Evolutionary conservation across 2,797 vertebrate genomes (phyloP).

Genomic region (Carcharodon carcharias): DNA sequence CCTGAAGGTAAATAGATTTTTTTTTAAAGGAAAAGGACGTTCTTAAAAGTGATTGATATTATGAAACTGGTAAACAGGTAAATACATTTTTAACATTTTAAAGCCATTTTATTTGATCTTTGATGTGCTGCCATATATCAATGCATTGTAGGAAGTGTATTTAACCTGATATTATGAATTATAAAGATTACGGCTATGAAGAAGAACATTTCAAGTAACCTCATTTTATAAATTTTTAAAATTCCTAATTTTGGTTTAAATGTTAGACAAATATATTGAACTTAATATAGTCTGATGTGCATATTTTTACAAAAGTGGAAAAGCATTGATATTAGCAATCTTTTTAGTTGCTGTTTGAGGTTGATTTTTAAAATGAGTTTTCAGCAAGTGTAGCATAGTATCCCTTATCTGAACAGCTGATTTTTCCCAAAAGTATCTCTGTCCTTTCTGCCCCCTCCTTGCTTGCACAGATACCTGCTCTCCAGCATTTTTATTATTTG

Average conservation of each 20-base stretch:
- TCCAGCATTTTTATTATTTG: conserved; percentile 5
- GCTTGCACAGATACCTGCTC: background rate
- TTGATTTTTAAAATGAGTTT: background rate
- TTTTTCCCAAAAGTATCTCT: background rate
- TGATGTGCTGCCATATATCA: background rate
- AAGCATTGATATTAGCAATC: background rate
- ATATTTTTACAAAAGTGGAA: background rate
- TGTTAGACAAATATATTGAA: background rate
- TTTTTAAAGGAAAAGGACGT: background rate
- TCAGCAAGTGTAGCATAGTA: background rate
- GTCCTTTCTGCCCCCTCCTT: background rate
- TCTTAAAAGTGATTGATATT: background rate
- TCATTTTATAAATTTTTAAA: background rate
- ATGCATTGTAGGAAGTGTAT: background rate
- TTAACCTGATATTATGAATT: background rate
- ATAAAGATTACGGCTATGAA: background rate
- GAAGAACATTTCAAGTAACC: background rate
- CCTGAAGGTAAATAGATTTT: background rate
- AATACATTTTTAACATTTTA: background rate
- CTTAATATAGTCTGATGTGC: background rate
- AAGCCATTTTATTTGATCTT: background rate
- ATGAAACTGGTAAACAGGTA: background rate
- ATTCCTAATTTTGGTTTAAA: background rate
- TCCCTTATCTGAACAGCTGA: background rate
- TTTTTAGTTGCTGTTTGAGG: background rate